Base-by-base conservation (phyloP, 2,113 vertebrate genomes). In the Marcusenius ussheri region DNA sequence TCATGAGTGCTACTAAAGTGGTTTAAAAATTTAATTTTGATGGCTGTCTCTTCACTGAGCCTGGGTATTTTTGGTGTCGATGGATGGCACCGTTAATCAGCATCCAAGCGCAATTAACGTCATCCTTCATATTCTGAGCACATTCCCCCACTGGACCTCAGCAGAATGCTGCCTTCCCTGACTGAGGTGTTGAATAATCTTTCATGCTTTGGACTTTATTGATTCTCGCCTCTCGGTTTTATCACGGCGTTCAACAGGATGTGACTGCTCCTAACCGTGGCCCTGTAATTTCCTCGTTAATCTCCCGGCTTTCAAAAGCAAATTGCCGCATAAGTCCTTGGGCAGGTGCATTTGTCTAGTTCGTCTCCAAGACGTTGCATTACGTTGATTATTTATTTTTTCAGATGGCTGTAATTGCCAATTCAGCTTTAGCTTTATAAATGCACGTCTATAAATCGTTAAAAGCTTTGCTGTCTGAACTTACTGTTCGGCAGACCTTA, bases 191-290 rank as follows among this genome's bases (percentile, higher is more conserved):
- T 87, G 50, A 56, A 87, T 87, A 87, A 87, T 87, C 49, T 21
- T 53, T 21, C 86, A 53, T 87, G 50, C 86, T 53, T 35, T 39
- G 49, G 50, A 9, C 50, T 56, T 87, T 56, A 87, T 87, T 58
- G 49, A 87, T 87, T 87, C 50, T 39, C 5, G 2, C 86, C 50
- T 87, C 86, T 50, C 31, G 49, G 86, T 56, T 87, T 87, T 56
- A 87, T 87, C 86, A 39, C 35, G 17, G 86, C 19, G 86, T 39
- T 53, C 86, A 87, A 87, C 86, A 87, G 86, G 86, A 58, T 56
- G 86, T 87, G 86, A 87, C 86, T 13, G 8, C 42, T 86, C 83
- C 83, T 86, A 27, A 31, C 83, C n/a, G 10, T 39, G 21, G 49
- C 27, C 15, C 35, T 56, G 35, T 58, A 51, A 87, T 87, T 53